Conservation (phyloP, 2,888 invertebrate species). For the Steinernema hermaphroditum region DNA sequence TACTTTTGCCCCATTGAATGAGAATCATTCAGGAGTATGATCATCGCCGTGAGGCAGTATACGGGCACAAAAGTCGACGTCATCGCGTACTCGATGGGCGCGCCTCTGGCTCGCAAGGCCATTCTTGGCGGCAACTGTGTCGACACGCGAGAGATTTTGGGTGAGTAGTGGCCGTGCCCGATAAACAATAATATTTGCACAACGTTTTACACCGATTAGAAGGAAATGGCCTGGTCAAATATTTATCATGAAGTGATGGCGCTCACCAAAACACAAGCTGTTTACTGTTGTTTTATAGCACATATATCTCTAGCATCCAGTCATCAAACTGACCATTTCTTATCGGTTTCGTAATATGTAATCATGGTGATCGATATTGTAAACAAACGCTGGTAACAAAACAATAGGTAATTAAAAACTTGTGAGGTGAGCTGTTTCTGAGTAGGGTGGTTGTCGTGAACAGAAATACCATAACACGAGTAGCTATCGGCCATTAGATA, state of each 20-base stretch:
- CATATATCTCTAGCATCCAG: too few relatives aligned
- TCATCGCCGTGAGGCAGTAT: conserved; percentile 64
- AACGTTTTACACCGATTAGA: too few relatives aligned
- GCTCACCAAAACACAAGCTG: neutral
- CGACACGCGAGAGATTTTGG: conserved; percentile 61
- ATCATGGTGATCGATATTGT: too few relatives aligned
- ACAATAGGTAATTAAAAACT: too few relatives aligned
- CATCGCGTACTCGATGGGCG: conserved; percentile 65
- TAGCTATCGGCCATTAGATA: too few relatives aligned
- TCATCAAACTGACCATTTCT: too few relatives aligned
- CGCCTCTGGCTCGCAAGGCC: conserved; percentile 61
- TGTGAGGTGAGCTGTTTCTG: too few relatives aligned
- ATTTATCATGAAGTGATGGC: neutral
- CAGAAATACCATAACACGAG: too few relatives aligned
- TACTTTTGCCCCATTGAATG: neutral
- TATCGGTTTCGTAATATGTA: too few relatives aligned
- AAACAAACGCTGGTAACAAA: too few relatives aligned
- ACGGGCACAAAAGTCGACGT: conserved; percentile 63
- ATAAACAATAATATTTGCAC: neutral
- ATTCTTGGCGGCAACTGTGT: conserved; percentile 61
- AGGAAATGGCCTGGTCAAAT: neutral
- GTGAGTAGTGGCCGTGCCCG: conserved; percentile 30
- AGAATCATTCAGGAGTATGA: conserved; percentile 52
- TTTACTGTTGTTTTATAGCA: neutral
- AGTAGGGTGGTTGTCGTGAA: too few relatives aligned